A percentile compares a stretch with the other conserved stretches of the same genome.
phyloP scores from a whole-genome alignment of 2,797 vertebrate species.

The Dryobates pubescens region DNA sequence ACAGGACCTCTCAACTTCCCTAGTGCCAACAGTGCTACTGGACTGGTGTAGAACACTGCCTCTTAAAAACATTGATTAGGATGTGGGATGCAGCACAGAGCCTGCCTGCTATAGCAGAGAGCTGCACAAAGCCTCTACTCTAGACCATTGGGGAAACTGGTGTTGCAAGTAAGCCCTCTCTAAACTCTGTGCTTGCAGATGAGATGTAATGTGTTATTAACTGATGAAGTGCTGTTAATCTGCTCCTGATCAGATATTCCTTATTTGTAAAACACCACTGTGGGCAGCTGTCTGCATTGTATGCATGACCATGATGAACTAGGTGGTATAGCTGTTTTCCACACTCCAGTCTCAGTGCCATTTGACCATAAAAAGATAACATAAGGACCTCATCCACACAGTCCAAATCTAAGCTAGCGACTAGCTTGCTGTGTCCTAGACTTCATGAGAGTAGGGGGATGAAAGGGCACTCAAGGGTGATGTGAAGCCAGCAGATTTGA shows the following conservation, averaged over 20 bases:
- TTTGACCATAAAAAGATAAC: background rate
- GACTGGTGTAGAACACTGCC: background rate
- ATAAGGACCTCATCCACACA: background rate
- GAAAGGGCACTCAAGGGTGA: background rate
- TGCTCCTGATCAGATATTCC: background rate
- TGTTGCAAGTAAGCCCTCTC: rapidly evolving
- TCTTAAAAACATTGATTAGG: rapidly evolving
- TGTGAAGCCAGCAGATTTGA: background rate
- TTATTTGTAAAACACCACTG: background rate
- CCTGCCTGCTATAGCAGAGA: background rate
- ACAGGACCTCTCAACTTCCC: background rate
- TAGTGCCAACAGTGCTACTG: too few species aligned
- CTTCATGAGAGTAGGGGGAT: background rate
- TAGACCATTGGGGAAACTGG: rapidly evolving
- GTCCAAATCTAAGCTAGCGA: background rate
- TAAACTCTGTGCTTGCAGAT: background rate
- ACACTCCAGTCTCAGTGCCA: too few species aligned
- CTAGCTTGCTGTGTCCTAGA: background rate
- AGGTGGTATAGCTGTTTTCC: background rate
- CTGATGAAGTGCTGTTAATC: background rate
- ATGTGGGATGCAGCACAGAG: background rate
- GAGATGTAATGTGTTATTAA: background rate
- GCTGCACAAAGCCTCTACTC: background rate
- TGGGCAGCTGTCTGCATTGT: background rate
- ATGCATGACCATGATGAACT: background rate